Evolutionary conservation across 2,888 invertebrate species (phyloP).

Genomic region (Cantharis rustica): DNA sequence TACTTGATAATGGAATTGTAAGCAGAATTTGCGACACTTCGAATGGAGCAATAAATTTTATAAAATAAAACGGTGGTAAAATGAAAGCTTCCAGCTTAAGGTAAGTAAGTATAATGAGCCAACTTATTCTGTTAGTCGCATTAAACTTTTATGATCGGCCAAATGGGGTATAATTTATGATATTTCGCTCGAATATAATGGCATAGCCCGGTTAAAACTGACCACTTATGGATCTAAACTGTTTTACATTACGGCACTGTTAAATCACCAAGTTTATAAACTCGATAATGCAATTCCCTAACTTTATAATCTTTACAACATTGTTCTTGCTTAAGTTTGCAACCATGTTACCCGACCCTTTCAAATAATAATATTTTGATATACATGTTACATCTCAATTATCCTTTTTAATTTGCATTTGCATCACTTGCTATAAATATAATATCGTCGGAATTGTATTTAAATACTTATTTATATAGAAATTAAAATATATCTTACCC

Average conservation of each 20-base stretch:
- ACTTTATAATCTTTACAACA: constrained; percentile 27
- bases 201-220: constrained; percentile 14
- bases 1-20: constrained; percentile 28
- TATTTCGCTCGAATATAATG: constrained; percentile 22
- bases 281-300: constrained; percentile 20
- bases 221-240: constrained; percentile 27
- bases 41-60: background rate
- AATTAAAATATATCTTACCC: constrained; percentile 38
- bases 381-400: background rate
- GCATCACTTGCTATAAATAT: background rate
- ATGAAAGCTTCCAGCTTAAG: constrained; percentile 16
- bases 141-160: constrained; percentile 38
- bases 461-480: background rate
- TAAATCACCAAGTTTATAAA: constrained; percentile 25
- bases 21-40: background rate
- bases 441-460: no score
- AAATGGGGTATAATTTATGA: constrained; percentile 21
- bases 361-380: background rate
- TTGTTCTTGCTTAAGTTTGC: constrained; percentile 24
- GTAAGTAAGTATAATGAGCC: constrained; percentile 16
- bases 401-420: background rate
- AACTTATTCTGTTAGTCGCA: constrained; percentile 34
- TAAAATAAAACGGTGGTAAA: constrained; percentile 4
- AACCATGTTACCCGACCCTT: constrained; percentile 11
- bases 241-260: constrained; percentile 25